A percentile compares a stretch with the other conserved stretches of the same genome.
Conservation (phyloP, 2,113 vertebrate genomes). For the Elephas maximus region DNA sequence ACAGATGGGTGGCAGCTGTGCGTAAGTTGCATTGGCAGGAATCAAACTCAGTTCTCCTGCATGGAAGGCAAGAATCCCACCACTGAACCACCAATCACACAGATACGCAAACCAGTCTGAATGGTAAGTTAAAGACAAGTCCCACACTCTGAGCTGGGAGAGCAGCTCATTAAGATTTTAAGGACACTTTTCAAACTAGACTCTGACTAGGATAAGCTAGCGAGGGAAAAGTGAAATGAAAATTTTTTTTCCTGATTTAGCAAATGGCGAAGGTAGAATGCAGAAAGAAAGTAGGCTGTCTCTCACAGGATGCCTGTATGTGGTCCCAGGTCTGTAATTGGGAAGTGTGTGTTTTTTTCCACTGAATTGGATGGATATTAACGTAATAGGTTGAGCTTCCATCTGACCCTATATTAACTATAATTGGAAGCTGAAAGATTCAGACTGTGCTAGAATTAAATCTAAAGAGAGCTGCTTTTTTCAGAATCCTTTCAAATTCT, state of each 20-base stretch:
- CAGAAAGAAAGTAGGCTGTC: not conserved
- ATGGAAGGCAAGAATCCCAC: not conserved
- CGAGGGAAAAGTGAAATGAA: not conserved
- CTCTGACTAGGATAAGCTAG: not conserved
- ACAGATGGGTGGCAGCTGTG: not conserved
- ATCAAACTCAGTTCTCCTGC: not conserved
- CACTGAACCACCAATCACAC: not conserved
- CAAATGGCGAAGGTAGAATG: not conserved
- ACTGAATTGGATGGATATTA: not conserved
- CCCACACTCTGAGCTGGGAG: not conserved
- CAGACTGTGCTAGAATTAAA: slow-evolving; percentile 17
- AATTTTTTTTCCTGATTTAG: slow-evolving; percentile 23
- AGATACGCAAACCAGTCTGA: not conserved
- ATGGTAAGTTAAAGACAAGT: not conserved
- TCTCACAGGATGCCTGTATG: not conserved
- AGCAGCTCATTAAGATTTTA: not conserved
- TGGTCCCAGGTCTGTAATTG: not conserved
- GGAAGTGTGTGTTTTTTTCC: not conserved
- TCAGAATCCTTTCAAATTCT: slow-evolving; percentile 26
- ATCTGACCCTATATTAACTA: not conserved
- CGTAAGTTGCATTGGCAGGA: not conserved
- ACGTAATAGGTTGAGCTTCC: not conserved
- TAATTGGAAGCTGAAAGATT: slow-evolving; percentile 1
- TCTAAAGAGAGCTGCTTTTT: not conserved
- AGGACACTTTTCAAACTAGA: not conserved